These are phyloP conservation scores for Austrolebias charrua DNA, from an alignment of 2,797 vertebrate genomes.

Conservation along the genomic window DNA sequence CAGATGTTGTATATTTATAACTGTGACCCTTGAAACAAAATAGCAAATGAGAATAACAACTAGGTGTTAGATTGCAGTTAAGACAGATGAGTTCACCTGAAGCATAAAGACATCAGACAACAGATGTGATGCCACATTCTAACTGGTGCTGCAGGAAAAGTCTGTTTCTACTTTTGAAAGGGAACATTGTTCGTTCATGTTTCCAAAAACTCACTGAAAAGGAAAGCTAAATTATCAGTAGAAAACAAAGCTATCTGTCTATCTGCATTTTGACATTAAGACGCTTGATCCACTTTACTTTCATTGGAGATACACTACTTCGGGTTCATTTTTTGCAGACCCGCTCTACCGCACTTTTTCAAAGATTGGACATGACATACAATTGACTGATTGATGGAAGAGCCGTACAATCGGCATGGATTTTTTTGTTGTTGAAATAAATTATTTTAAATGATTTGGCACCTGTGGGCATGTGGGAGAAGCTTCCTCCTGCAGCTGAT, in stretches of 20 bases:
- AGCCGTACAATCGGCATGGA: too few species aligned
- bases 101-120: slow-evolving; percentile 9
- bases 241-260: background rate
- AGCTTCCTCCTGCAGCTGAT: too few species aligned
- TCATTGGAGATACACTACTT: too few species aligned
- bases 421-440: too few species aligned
- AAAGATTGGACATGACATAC: too few species aligned
- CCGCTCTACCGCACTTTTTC: too few species aligned
- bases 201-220: background rate
- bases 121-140: slow-evolving; percentile 1
- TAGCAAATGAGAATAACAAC: slow-evolving; percentile 27
- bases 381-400: too few species aligned
- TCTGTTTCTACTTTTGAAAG: slow-evolving; percentile 4
- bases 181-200: background rate
- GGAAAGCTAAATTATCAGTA: background rate
- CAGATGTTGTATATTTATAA: slow-evolving; percentile 54
- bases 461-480: too few species aligned
- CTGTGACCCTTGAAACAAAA: slow-evolving; percentile 1
- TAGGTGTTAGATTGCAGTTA: slow-evolving; percentile 25
- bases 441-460: too few species aligned
- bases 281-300: too few species aligned
- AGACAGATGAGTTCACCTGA: slow-evolving; percentile 11
- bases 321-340: too few species aligned
- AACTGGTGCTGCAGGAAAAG: slow-evolving; percentile 2
- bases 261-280: background rate